Base-by-base conservation (phyloP, 2,113 vertebrate species). In the Nasalis larvatus region DNA sequence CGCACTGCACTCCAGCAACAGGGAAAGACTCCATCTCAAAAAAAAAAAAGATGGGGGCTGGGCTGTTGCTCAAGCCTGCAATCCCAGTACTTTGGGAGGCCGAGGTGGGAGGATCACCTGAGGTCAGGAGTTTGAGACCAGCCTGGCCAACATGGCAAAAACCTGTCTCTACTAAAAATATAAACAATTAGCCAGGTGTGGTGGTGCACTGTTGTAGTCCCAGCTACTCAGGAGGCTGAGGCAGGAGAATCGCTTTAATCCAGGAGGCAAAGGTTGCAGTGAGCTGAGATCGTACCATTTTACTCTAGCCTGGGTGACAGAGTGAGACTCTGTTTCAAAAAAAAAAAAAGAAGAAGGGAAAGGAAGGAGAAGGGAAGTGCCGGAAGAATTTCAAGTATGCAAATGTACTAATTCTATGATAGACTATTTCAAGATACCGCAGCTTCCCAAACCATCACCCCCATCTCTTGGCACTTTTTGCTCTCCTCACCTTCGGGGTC, bases 351-450 rank as follows among this genome's bases (percentile, higher is more conserved):
- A 16, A 18, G 78, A 4, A 13, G 42, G 27, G 37, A 11, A 30
- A 49, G 45, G 5, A 23, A 37, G 3, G 0, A 2, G 0, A 17
- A 18, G 18, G 21, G 45, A 14, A 42, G 4, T 4, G 4, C 9
- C 37, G 11, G 14, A 10, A 37, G 73, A 35, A 52, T 69, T 63
- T 4, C 7, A 30, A 40, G 25, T 47, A 47, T 45, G 17, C 32
- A 71, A 82, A 42, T 60, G 32, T 8, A 9, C 68, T 37, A 58
- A 45, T 40, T 30, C 23, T 68, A 13, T 13, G 3, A 1, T 23
- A 74, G 35, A 30, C 7, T 6, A 13, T 25, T 35, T 13, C 58
- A 12, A 40, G 23, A 32, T 20, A 16, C 14, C 20, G 27, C 35
- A 68, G 71, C 45, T 42, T 54, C 42, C 25, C 14, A 63, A 45